phyloP scores from a whole-genome alignment of 37 sponge, comb jelly and placozoan species.

The Trichoplax adhaerens region DNA sequence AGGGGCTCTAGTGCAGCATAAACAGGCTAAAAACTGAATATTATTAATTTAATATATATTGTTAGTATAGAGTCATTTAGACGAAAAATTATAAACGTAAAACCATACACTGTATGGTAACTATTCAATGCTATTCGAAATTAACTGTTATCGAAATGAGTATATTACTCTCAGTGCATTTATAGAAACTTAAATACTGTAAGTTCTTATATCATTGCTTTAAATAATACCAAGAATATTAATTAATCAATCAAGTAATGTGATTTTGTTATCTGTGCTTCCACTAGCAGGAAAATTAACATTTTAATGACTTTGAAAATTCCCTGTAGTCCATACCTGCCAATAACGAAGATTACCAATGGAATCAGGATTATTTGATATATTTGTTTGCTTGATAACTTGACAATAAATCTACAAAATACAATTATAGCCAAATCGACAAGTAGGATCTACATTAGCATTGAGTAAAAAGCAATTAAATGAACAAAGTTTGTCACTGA shows the following conservation, averaged over 20 bases:
- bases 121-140: not conserved
- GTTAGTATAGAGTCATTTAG: no score
- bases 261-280: no score
- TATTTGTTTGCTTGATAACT: conserved; percentile 88
- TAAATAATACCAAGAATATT: not conserved
- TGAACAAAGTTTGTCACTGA: no score
- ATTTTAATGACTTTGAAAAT: no score
- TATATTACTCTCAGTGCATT: no score
- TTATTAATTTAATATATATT: conserved; percentile 4
- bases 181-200: not conserved
- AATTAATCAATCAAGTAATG: no score
- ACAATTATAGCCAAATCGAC: not conserved
- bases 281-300: no score
- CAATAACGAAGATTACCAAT: conserved; percentile 12
- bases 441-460: no score
- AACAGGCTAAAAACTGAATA: conserved; percentile 51
- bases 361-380: not conserved
- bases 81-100: not conserved
- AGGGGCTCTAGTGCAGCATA: conserved; percentile 63
- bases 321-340: not conserved
- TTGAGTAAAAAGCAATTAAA: no score
- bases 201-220: conserved; percentile 2
- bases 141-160: no score
- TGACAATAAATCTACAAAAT: conserved; percentile 67
- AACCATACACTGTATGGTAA: not conserved